These are phyloP conservation scores for Pithys albifrons DNA, from an alignment of 2,113 vertebrate species.

Conservation along the genomic window DNA sequence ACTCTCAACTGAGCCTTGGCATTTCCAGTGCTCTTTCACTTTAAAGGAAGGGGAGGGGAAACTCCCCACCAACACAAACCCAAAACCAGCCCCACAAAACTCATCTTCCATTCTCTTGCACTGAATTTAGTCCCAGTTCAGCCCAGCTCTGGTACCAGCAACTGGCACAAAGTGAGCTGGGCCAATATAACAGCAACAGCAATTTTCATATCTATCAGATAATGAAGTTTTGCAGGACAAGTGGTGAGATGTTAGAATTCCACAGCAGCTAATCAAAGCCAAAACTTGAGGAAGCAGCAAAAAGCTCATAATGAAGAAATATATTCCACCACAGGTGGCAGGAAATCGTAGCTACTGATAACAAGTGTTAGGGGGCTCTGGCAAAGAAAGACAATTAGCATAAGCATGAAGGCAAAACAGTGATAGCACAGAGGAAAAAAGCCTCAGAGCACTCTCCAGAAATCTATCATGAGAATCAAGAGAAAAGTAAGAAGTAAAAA, in stretches of 20 bases:
- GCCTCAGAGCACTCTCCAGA: constrained; percentile 17
- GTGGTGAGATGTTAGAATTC: not conserved
- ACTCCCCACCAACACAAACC: not conserved
- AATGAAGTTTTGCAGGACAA: not conserved
- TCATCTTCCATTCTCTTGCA: not conserved
- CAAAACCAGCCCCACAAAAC: not conserved
- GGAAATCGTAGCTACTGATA: constrained; percentile 55
- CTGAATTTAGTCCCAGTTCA: not conserved
- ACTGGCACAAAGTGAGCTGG: not conserved
- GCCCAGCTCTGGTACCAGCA: not conserved
- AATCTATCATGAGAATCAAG: constrained; percentile 26
- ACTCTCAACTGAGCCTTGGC: not conserved
- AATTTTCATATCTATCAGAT: not conserved
- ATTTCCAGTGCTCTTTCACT: not conserved
- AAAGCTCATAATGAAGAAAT: constrained; percentile 50
- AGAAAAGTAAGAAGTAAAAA: not conserved
- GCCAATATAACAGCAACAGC: not conserved
- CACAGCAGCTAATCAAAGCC: constrained; percentile 11
- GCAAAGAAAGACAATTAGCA: constrained; percentile 38
- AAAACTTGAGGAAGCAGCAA: constrained; percentile 34
- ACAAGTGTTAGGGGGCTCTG: constrained; percentile 13
- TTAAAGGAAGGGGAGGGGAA: not conserved
- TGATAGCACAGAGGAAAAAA: not conserved
- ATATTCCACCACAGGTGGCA: constrained; percentile 48
- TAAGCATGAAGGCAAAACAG: constrained; percentile 32